Evolutionary conservation across 2,888 invertebrate species (phyloP).

Genomic region (Rhopalosiphum nymphaeae): DNA sequence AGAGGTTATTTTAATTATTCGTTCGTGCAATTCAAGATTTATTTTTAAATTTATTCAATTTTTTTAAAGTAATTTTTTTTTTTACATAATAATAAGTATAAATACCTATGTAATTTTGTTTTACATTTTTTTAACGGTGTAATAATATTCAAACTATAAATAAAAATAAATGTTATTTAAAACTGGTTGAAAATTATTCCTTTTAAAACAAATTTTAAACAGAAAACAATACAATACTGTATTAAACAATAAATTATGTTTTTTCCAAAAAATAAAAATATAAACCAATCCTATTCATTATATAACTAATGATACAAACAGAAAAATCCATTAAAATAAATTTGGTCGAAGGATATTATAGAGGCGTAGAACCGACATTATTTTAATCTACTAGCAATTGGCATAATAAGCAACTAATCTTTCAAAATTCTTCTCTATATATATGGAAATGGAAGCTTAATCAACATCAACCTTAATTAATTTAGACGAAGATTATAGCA

Average conservation of each 20-base stretch:
- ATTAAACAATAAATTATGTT: not conserved
- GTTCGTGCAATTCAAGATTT: not conserved
- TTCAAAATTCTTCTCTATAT: not conserved
- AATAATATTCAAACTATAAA: not conserved
- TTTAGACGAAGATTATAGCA: conserved; percentile 6
- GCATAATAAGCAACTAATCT: conserved; percentile 47
- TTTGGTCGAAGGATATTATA: not conserved
- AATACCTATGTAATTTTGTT: not conserved
- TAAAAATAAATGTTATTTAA: not conserved
- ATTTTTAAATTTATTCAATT: not conserved
- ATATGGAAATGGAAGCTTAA: not conserved
- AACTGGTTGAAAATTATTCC: not conserved
- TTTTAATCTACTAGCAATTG: not conserved
- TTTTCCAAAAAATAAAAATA: not conserved
- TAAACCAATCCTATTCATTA: not conserved
- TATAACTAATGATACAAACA: not conserved
- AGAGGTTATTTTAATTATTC: not conserved
- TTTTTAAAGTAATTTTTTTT: not conserved
- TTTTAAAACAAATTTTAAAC: not conserved
- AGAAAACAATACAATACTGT: not conserved
- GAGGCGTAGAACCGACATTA: not conserved
- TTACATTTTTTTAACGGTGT: not conserved
- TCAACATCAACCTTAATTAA: conserved; percentile 44
- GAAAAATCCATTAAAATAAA: conserved; percentile 13
- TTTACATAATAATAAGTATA: not conserved